Evolutionary conservation across 2,888 invertebrate species (phyloP).

Genomic region (Drosophila macrothrix): DNA sequence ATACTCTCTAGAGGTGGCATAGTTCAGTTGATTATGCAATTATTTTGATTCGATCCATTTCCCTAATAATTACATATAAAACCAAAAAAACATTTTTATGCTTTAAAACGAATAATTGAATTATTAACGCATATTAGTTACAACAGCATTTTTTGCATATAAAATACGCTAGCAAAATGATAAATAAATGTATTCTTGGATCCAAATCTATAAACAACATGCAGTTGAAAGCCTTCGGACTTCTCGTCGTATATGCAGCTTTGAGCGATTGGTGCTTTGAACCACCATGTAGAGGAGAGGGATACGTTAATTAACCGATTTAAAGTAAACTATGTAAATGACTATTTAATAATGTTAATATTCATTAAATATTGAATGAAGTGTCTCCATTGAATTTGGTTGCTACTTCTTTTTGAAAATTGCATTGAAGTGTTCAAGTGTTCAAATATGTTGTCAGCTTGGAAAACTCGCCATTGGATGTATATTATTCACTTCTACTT

Average conservation of each 20-base stretch:
- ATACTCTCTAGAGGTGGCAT: background rate
- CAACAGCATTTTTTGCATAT: background rate
- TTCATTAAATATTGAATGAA: background rate
- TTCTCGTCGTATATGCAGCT: background rate
- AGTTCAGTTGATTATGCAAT: background rate
- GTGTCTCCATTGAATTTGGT: background rate
- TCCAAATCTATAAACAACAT: background rate
- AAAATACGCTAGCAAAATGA: background rate
- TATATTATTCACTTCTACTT: background rate
- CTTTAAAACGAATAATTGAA: background rate
- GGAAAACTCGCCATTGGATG: background rate
- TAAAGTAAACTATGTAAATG: background rate
- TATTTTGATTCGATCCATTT: conserved; percentile 5
- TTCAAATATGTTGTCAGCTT: background rate
- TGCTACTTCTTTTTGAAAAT: background rate
- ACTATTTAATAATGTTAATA: background rate
- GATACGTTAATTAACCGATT: background rate
- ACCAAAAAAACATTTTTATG: background rate
- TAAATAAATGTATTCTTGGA: background rate
- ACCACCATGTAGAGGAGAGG: background rate
- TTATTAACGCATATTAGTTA: background rate
- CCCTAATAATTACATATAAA: background rate
- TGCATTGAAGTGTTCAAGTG: background rate
- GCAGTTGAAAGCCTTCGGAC: background rate
- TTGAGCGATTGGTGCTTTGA: rapidly evolving